These are phyloP conservation scores for Eulemur mongoz DNA, from an alignment of 2,797 vertebrate genomes.

Conservation along the genomic window DNA sequence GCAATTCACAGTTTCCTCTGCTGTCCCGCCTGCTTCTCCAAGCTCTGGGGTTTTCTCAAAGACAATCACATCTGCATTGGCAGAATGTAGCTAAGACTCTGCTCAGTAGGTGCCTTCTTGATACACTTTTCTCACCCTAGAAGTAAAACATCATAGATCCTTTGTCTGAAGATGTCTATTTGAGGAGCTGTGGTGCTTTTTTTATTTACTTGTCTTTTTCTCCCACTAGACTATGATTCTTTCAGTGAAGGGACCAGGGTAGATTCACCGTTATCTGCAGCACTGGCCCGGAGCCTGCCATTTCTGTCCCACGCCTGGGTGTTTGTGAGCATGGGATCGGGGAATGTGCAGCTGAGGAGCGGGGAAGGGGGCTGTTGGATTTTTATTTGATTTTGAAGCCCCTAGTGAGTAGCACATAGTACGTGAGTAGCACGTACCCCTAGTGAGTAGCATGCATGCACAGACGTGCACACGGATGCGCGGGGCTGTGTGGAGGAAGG, in stretches of 20 bases:
- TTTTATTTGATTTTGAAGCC: neutral
- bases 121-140: fast-evolving
- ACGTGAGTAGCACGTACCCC: too few species aligned
- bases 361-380: neutral
- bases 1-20: fast-evolving
- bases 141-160: neutral
- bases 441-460: fast-evolving
- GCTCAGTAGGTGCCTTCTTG: fast-evolving
- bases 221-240: neutral
- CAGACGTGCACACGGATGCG: too few species aligned
- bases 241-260: neutral
- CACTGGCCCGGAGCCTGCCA: fast-evolving
- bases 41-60: fast-evolving
- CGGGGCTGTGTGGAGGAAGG: neutral
- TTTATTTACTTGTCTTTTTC: neutral
- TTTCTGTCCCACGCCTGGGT: fast-evolving
- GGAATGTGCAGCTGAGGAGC: fast-evolving
- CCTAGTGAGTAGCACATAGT: fast-evolving
- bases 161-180: neutral
- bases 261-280: fast-evolving
- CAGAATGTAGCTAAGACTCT: too few species aligned
- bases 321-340: fast-evolving
- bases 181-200: fast-evolving
- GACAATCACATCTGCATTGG: neutral
- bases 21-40: neutral